A percentile compares a stretch with the other conserved stretches of the same genome.
These are phyloP conservation scores for Penaeus japonicus DNA, from an alignment of 1,140 invertebrate species.

Conservation along the genomic window DNA sequence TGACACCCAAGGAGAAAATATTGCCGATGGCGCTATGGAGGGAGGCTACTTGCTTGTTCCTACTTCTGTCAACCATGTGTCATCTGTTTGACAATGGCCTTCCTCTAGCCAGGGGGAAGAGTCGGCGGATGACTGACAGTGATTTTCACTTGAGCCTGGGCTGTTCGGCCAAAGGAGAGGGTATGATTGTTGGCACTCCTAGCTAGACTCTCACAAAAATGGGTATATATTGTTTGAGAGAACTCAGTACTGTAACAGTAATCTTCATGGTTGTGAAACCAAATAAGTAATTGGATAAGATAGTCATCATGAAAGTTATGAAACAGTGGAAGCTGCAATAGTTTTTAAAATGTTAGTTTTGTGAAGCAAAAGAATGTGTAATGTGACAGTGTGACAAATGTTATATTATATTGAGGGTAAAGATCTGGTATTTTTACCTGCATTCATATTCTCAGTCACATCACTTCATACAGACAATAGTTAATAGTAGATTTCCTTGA, in stretches of 20 bases:
- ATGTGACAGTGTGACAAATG: too few relatives aligned
- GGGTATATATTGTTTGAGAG: background rate
- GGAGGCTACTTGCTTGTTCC: constrained; percentile 39
- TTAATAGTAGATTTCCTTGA: too few relatives aligned
- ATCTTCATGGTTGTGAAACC: background rate
- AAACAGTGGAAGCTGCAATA: too few relatives aligned
- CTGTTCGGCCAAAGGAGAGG: too few relatives aligned
- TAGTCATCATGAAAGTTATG: too few relatives aligned
- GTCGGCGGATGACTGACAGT: constrained; percentile 41
- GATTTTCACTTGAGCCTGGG: background rate
- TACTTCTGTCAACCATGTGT: constrained; percentile 19
- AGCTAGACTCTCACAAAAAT: background rate
- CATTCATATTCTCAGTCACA: too few relatives aligned
- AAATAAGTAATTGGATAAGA: background rate
- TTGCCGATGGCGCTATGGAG: constrained; percentile 22
- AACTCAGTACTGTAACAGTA: background rate
- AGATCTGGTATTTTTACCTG: too few relatives aligned
- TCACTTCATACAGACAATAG: too few relatives aligned
- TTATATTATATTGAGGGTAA: too few relatives aligned
- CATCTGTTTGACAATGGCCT: constrained; percentile 45
- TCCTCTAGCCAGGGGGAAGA: constrained; percentile 31
- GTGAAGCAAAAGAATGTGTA: too few relatives aligned
- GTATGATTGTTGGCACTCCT: background rate
- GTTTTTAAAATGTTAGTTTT: too few relatives aligned
- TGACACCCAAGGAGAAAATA: constrained; percentile 19